phyloP scores from a whole-genome alignment of 64 coral and sea anemone species.

The Stichodactyla helianthus region DNA sequence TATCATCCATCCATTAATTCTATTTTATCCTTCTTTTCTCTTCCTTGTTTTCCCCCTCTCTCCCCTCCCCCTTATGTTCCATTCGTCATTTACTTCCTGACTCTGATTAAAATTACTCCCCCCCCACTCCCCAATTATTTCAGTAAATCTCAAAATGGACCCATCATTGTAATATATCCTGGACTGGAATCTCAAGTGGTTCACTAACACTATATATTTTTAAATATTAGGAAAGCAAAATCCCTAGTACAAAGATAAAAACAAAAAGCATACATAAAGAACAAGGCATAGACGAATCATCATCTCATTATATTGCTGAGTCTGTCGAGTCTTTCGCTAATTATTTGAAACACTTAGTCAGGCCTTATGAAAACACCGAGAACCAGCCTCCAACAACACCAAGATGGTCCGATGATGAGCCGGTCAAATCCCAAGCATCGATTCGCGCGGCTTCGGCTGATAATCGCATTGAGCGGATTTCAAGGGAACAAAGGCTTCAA shows the following conservation, averaged over 20 bases:
- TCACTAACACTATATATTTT: neutral
- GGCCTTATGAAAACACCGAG: conserved; percentile 34
- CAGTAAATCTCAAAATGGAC: too few relatives aligned
- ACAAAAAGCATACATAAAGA: conserved; percentile 14
- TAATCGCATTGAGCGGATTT: conserved; percentile 34
- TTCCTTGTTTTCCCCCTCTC: neutral
- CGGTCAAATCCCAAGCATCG: conserved; percentile 58
- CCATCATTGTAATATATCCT: too few relatives aligned
- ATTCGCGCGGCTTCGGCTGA: conserved; percentile 43
- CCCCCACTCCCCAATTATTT: too few relatives aligned
- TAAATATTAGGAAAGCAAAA: conserved; percentile 4
- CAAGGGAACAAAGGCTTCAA: conserved; percentile 70
- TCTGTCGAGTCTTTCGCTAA: conserved; percentile 96
- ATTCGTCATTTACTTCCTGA: too few relatives aligned
- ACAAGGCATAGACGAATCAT: conserved; percentile 10
- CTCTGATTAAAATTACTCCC: too few relatives aligned
- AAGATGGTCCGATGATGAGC: conserved; percentile 72
- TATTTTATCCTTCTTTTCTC: neutral
- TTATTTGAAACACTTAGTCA: conserved; percentile 80
- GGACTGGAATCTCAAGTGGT: neutral
- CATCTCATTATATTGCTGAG: conserved; percentile 54
- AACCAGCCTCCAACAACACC: conserved; percentile 39
- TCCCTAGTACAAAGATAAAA: conserved; percentile 4
- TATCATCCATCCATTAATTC: neutral
- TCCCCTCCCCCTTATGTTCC: neutral